phyloP scores from a whole-genome alignment of 2,797 vertebrate genomes.

The Hoplostethus atlanticus region DNA sequence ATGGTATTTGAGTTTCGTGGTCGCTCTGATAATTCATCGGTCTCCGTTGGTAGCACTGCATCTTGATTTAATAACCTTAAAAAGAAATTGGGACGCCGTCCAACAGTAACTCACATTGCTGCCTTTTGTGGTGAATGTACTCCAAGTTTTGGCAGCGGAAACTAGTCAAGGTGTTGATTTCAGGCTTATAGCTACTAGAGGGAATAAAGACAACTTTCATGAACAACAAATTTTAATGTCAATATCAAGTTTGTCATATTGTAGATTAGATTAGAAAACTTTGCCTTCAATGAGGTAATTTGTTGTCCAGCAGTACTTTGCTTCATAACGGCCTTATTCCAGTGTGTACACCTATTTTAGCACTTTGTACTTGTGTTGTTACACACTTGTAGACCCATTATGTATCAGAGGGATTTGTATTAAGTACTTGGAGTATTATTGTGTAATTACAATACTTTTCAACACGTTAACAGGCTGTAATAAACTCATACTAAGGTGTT shows the following conservation, averaged over 20 bases:
- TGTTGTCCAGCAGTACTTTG: too few species aligned
- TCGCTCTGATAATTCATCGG: neutral
- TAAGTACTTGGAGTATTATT: neutral
- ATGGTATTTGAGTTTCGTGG: neutral
- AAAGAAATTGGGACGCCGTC: neutral
- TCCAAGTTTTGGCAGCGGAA: constrained; percentile 5
- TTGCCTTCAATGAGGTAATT: too few species aligned
- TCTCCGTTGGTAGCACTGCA: neutral
- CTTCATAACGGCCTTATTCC: too few species aligned
- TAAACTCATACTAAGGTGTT: too few species aligned
- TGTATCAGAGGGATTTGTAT: neutral
- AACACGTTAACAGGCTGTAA: neutral
- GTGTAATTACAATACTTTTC: neutral
- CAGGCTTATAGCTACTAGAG: neutral
- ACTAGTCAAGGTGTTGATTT: neutral
- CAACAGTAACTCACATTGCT: constrained; percentile 18
- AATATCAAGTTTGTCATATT: too few species aligned
- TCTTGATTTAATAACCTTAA: constrained; percentile 6
- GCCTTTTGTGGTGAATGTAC: constrained; percentile 4
- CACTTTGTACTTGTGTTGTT: too few species aligned
- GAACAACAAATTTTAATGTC: too few species aligned
- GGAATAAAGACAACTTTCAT: neutral
- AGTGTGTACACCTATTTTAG: too few species aligned
- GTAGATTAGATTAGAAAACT: too few species aligned
- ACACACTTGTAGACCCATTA: too few species aligned